These are phyloP conservation scores for Calliphora vomitoria DNA, from an alignment of 2,888 invertebrate species.

Conservation along the genomic window DNA sequence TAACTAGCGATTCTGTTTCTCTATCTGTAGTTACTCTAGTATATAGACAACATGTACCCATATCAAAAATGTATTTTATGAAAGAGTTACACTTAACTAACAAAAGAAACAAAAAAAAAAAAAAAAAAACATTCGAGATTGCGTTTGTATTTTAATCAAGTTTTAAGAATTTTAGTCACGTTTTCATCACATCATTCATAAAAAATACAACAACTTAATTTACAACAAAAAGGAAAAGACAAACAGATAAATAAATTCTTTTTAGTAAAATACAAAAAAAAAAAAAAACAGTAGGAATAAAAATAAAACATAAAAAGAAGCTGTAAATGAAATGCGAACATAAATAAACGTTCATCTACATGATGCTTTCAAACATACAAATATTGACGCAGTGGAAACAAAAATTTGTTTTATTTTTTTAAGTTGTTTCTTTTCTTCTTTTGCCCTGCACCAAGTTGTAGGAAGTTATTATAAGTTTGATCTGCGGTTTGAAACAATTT, in stretches of 20 bases:
- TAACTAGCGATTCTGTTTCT: too few relatives aligned
- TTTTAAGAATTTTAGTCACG: conserved; percentile 55
- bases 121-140: not conserved
- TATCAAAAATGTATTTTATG: not conserved
- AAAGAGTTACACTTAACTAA: conserved; percentile 11
- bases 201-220: conserved; percentile 23
- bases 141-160: conserved; percentile 32
- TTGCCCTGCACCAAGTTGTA: not conserved
- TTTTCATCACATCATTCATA: conserved; percentile 48
- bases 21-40: not conserved
- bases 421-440: not conserved
- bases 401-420: not conserved
- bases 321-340: conserved; percentile 44
- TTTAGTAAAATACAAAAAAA: conserved; percentile 4
- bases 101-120: not conserved
- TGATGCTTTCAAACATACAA: conserved; percentile 20
- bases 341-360: conserved; percentile 38
- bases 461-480: not conserved
- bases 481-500: not conserved
- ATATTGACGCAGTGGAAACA: conserved; percentile 43
- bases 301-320: conserved; percentile 11
- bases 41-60: not conserved
- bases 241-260: conserved; percentile 28
- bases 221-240: conserved; percentile 8
- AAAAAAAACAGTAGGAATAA: not conserved